Conservation (phyloP, 2,113 vertebrate genomes). For the Zapornia atra region DNA sequence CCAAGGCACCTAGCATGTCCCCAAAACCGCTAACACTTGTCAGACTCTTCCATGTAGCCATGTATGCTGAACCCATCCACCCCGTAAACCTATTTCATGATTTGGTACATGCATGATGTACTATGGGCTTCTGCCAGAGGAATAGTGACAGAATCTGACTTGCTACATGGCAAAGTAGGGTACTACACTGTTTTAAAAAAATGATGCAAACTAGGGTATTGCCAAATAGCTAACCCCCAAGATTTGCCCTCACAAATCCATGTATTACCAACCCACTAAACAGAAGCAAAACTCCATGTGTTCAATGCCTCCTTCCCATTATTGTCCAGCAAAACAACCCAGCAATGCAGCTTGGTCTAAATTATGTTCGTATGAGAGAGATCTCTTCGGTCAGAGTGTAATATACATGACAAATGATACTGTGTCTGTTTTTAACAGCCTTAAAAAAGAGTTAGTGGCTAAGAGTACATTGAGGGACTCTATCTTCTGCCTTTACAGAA, state of each 20-base stretch:
- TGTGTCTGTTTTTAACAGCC: slow-evolving; percentile 16
- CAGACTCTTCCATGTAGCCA: not conserved
- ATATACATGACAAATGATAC: slow-evolving; percentile 46
- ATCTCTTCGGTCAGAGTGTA: not conserved
- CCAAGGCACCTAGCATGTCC: not conserved
- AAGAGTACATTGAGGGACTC: slow-evolving; percentile 62
- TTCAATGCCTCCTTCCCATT: not conserved
- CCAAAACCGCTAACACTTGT: not conserved
- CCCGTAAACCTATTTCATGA: not conserved
- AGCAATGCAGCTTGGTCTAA: slow-evolving; percentile 10
- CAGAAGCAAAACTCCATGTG: not conserved
- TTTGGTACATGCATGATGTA: not conserved
- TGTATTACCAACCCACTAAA: not conserved
- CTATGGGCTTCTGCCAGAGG: not conserved
- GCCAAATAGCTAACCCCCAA: not conserved
- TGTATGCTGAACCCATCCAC: fast-evolving
- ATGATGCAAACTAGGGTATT: not conserved
- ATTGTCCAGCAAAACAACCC: not conserved
- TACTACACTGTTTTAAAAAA: not conserved
- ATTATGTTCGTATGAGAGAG: not conserved
- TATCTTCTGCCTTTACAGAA: slow-evolving; percentile 24
- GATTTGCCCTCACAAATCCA: not conserved
- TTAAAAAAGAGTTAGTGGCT: slow-evolving; percentile 41
- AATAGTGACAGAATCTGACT: not conserved
- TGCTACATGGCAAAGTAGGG: not conserved